These are phyloP conservation scores for Ypsolopha sequella DNA, from an alignment of 2,888 invertebrate genomes.

Conservation along the genomic window DNA sequence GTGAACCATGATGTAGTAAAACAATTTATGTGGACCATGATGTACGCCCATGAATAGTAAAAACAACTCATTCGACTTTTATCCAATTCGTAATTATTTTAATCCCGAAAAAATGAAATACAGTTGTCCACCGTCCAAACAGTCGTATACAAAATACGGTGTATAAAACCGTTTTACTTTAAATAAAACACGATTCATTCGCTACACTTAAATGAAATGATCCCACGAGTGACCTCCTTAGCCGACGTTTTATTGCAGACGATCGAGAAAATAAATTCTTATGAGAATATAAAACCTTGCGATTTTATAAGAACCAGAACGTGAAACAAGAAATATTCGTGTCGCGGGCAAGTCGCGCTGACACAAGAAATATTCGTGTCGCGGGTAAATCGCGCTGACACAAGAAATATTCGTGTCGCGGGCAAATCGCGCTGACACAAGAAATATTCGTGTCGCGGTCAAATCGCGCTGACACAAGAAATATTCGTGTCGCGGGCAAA, in stretches of 20 bases:
- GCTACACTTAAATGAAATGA: constrained; percentile 5
- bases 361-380: not conserved
- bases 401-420: not conserved
- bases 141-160: too few relatives aligned
- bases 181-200: not conserved
- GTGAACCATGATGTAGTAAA: too few relatives aligned
- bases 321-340: constrained; percentile 46
- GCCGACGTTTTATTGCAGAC: constrained; percentile 38
- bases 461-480: too few relatives aligned
- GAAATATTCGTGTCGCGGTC: too few relatives aligned
- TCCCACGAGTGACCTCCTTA: constrained; percentile 46
- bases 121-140: too few relatives aligned
- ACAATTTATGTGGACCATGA: too few relatives aligned
- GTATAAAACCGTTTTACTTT: not conserved
- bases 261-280: constrained; percentile 43
- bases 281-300: constrained; percentile 25
- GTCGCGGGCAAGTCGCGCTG: constrained; percentile 10
- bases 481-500: too few relatives aligned
- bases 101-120: too few relatives aligned
- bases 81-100: too few relatives aligned
- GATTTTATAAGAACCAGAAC: constrained; percentile 21
- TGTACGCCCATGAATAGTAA: too few relatives aligned
- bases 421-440: too few relatives aligned
- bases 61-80: too few relatives aligned
- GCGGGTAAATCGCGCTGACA: not conserved